These are phyloP conservation scores for Leptodactylus fallax DNA, from an alignment of 2,797 vertebrate genomes.

Conservation along the genomic window DNA sequence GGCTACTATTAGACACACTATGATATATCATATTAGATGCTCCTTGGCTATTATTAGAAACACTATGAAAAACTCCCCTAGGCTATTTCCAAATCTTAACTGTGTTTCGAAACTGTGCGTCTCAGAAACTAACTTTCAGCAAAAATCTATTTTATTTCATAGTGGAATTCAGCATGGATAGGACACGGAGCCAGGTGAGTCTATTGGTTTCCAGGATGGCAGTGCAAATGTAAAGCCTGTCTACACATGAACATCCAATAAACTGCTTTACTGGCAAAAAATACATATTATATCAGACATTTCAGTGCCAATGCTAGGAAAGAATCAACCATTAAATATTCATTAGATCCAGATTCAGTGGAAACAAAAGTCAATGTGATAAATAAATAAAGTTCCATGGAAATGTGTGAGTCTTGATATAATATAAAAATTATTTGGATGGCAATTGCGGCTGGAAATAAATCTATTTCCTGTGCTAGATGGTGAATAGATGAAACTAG, in stretches of 20 bases:
- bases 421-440: neutral
- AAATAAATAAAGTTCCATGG: constrained; percentile 13
- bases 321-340: constrained; percentile 10
- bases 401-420: constrained; percentile 16
- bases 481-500: neutral
- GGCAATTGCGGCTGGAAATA: constrained; percentile 20
- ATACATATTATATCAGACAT: neutral
- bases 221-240: neutral
- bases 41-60: no score
- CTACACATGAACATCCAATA: neutral
- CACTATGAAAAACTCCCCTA: no score
- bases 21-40: no score
- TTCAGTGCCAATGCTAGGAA: neutral
- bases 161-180: neutral
- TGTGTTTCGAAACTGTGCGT: neutral
- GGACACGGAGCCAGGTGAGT: neutral
- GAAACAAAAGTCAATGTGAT: constrained; percentile 35
- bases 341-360: constrained; percentile 13
- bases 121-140: neutral
- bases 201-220: neutral
- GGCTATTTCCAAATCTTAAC: no score
- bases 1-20: no score
- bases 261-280: neutral
- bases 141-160: neutral
- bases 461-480: constrained; percentile 11